Evolutionary conservation across 2,888 invertebrate species (phyloP), one percentile per base, ranked within the genome.

Genomic region (Latrodectus hesperus): DNA sequence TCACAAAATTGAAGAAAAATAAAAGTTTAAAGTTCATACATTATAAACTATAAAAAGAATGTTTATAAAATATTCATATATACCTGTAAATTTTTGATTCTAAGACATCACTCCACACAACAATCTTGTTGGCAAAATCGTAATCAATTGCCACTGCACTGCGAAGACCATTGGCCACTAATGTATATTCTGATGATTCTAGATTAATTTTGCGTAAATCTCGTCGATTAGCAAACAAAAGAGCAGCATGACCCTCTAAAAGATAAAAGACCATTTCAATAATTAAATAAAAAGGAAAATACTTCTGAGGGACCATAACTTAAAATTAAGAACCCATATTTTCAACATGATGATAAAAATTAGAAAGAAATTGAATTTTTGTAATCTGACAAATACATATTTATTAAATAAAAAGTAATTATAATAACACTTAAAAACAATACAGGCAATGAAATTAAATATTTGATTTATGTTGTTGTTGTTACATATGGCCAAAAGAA

Each of bases 21-120:
- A 22, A 22, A 22, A 22, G 22, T 22, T 22, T 38, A 4, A 38
- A 38, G 38, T 38, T 6, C 4, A 6, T 6, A 38, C 6, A 38
- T 38, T 38, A 38, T 38, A 38, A 38, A 1, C 38, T 38, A 38
- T 0, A 38, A 38, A 38, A 6, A 38, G 2, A 26, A 68, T 68
- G 5, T 12, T 1, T 4, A 68, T 17, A 38, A 68, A 14, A 71
- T 71, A 71, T 16, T 11, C 55, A 52, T 53, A 14, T n/a, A n/a
- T 91, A 96, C 96, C 97, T 97, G 93, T 97, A 82, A 91, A 99
- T 98, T 93, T 96, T 96, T 92, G 97, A 96, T 91, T 96, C 96
- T 60, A 95, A 95, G 51, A 97, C 96, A 93, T 99, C 99, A 91
- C 98, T 98, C 99, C 99, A 99, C 92, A 98, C 98, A 90, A 99